Evolutionary conservation across 2,113 vertebrate species (phyloP).

Genomic region (Euleptes europaea): DNA sequence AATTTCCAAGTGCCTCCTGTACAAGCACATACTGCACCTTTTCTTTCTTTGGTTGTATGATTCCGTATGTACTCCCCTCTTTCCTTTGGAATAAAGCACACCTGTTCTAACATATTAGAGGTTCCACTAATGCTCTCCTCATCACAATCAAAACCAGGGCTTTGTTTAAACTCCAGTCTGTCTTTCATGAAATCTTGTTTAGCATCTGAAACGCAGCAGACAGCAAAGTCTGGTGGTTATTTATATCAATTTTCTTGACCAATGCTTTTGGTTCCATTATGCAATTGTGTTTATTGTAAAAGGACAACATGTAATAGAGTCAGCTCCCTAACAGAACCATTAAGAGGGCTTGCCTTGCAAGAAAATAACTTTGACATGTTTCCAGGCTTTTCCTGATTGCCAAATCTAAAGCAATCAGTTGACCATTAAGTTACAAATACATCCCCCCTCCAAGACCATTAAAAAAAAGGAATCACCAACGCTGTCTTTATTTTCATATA

Average conservation of each 20-base stretch:
- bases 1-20: too few species aligned
- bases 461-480: neutral
- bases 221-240: conserved; percentile 44
- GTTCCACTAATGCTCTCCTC: neutral
- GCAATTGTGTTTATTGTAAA: conserved; percentile 34
- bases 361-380: conserved; percentile 55
- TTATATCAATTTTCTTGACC: conserved; percentile 62
- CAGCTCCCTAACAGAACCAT: conserved; percentile 46
- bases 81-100: neutral
- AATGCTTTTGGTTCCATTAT: conserved; percentile 49
- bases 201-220: conserved; percentile 38
- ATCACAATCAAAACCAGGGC: neutral
- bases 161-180: neutral
- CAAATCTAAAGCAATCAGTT: neutral
- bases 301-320: conserved; percentile 46
- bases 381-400: conserved; percentile 38
- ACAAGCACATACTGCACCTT: too few species aligned
- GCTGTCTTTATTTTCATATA: neutral
- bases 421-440: neutral
- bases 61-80: neutral
- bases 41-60: neutral
- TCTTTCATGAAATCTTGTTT: neutral
- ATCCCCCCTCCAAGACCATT: neutral
- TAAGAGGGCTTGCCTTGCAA: conserved; percentile 48
- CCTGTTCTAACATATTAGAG: neutral